These are phyloP conservation scores for Pangasius djambal DNA, from an alignment of 2,797 vertebrate species.

Conservation along the genomic window DNA sequence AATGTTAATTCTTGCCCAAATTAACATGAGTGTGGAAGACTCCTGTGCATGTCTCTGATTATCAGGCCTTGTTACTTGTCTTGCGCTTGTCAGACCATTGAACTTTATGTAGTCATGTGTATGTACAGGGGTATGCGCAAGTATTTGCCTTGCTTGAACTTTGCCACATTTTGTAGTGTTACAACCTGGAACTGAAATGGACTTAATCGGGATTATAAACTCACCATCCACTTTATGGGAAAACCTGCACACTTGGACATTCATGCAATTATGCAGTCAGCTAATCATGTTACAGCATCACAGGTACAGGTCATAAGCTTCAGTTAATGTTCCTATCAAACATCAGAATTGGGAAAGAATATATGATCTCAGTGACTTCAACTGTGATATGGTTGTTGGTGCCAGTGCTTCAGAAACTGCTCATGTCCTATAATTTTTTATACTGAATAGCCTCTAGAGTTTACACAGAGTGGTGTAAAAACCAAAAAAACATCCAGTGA, in stretches of 20 bases:
- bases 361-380: background rate
- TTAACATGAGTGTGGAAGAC: constrained; percentile 17
- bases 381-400: background rate
- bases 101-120: background rate
- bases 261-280: background rate
- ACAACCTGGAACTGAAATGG: background rate
- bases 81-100: constrained; percentile 5
- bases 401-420: background rate
- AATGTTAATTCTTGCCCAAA: constrained; percentile 19
- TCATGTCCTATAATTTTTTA: background rate
- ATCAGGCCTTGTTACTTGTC: constrained; percentile 29
- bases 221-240: background rate
- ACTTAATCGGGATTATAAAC: background rate
- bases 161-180: background rate
- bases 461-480: background rate
- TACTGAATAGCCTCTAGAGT: background rate
- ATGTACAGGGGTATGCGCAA: background rate
- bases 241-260: background rate
- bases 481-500: background rate
- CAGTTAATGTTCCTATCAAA: background rate
- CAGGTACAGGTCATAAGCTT: background rate
- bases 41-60: constrained; percentile 8
- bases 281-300: background rate
- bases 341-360: background rate
- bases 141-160: background rate